Evolutionary conservation across 2,888 invertebrate genomes (phyloP), one percentile per base, ranked within the genome.

Genomic region (Chrysomela aeneicollis): DNA sequence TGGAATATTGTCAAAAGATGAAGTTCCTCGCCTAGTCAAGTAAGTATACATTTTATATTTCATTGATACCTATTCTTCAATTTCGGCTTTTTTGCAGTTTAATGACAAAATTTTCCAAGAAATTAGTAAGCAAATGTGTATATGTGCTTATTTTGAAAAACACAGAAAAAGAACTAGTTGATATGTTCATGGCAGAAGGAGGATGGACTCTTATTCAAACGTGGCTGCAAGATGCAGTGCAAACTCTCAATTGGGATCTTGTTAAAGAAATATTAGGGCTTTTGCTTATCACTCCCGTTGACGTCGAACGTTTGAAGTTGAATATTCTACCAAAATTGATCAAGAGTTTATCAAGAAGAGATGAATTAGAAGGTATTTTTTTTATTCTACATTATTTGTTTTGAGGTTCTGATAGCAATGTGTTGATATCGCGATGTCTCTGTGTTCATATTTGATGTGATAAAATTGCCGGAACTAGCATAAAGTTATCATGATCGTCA

Each of bases 31-130:
- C 73, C 87, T 97, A 73, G 93, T 92, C 68, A 91, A 89, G 94
- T 94, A 87, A 88, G 89, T 84, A 71, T 69, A 51, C 55, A 42
- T 52, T 49, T 51, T 22, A 19, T 9, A 55, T 49, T 53, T 9
- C 9, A 32, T 59, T 19, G 49, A 50, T 59, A 26, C 19, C 52
- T 53, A 46, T 60, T 61, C 22, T 50, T 52, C 47, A 59, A 46
- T 52, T 12, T 42, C 22, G 18, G 47, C 63, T 64, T 66, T 59
- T 37, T 72, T 72, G 74, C 86, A 96, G 95, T 81, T 88, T 97
- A 79, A 97, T 97, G 97, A 93, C 92, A 52, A 95, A 96, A 82
- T 95, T 93, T 85, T 96, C 96, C 0, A 95, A 93, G 82, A 97
- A 97, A 83, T 86, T 97, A 73, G 97, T 97, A 60, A 95, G 95